These are phyloP conservation scores for Melanotaenia trifasciata DNA, from an alignment of 2,797 vertebrate species.

Conservation along the genomic window DNA sequence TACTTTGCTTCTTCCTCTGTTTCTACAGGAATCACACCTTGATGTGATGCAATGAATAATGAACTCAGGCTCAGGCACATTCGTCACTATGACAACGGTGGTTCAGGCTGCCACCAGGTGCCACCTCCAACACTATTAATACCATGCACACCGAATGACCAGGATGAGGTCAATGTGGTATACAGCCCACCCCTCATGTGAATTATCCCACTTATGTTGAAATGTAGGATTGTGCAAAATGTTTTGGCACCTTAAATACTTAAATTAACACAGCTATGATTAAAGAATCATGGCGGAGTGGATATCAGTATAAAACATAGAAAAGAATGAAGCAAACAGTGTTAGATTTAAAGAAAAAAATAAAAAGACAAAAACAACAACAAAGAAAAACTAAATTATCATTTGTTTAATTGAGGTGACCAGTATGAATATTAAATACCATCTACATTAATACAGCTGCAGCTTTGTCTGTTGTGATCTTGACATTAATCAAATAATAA, in stretches of 20 bases:
- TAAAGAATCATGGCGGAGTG: no score
- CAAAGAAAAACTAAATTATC: no score
- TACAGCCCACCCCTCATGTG: background rate
- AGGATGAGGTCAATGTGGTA: slow-evolving; percentile 18
- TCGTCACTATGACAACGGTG: slow-evolving; percentile 51
- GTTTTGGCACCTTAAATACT: background rate
- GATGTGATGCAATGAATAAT: slow-evolving; percentile 33
- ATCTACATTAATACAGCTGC: no score
- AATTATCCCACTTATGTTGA: slow-evolving; percentile 7
- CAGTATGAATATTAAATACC: no score
- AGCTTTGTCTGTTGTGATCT: no score
- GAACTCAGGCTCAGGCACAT: slow-evolving; percentile 12
- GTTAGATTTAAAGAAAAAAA: no score
- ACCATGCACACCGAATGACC: slow-evolving; percentile 27
- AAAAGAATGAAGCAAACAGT: no score
- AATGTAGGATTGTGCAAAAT: background rate
- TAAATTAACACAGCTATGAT: no score
- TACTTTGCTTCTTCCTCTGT: background rate
- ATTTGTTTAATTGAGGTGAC: no score
- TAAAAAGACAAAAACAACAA: no score
- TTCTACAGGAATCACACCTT: slow-evolving; percentile 5
- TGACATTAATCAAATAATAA: no score
- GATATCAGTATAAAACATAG: no score
- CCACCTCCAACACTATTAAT: slow-evolving; percentile 40
- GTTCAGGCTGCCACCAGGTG: slow-evolving; percentile 27